phyloP scores from a whole-genome alignment of 2,888 invertebrate species.

The Polia nebulosa region DNA sequence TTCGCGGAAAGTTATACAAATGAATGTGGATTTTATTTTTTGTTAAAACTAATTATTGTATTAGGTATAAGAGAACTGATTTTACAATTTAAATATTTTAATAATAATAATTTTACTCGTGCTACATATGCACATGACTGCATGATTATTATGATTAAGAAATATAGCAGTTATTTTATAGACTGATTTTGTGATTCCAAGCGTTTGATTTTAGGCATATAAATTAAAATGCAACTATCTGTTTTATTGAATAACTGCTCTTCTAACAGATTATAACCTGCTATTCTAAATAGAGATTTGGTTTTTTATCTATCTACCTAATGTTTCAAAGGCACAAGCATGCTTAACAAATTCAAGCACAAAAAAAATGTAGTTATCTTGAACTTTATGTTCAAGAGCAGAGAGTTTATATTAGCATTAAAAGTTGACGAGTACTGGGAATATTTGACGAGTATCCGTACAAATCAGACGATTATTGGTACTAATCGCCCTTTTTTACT shows the following conservation, averaged over 20 bases:
- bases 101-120: conserved; percentile 1
- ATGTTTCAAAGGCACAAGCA: no score
- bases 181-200: conserved; percentile 10
- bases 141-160: no score
- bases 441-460: no score
- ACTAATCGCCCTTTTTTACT: no score
- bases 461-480: no score
- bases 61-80: conserved; percentile 5
- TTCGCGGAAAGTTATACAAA: not conserved
- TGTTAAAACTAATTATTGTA: not conserved
- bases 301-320: no score
- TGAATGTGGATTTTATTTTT: not conserved
- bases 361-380: no score
- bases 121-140: not conserved
- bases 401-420: no score
- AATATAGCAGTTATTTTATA: not conserved
- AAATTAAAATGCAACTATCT: conserved; percentile 8
- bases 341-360: no score
- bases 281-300: no score
- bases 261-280: conserved; percentile 1
- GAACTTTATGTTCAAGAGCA: no score
- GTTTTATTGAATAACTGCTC: conserved; percentile 7
- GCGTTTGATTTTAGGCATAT: conserved; percentile 9
- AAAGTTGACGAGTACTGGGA: no score
- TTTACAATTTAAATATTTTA: conserved; percentile 10